A percentile compares a stretch with the other conserved stretches of the same genome.
phyloP scores from a whole-genome alignment of 2,113 vertebrate genomes.

The Periophthalmus modestus region DNA sequence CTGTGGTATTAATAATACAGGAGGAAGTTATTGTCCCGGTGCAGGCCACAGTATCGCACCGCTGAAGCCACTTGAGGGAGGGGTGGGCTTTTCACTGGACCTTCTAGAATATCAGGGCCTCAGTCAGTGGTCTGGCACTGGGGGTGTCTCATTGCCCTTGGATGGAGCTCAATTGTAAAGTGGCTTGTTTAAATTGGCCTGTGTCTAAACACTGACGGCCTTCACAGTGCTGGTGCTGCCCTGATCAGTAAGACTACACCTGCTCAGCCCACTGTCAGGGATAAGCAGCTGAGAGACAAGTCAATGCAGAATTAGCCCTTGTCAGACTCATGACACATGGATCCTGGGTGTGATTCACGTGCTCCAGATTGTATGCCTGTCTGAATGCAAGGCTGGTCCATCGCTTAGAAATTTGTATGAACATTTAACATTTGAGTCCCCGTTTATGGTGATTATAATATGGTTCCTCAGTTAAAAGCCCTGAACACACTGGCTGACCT shows the following conservation, averaged over 20 bases:
- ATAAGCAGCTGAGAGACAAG: slow-evolving; percentile 55
- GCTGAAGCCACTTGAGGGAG: slow-evolving; percentile 59
- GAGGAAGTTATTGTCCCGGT: slow-evolving; percentile 82
- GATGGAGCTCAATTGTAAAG: slow-evolving; percentile 77
- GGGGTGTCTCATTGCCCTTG: slow-evolving; percentile 64
- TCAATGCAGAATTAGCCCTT: slow-evolving; percentile 56
- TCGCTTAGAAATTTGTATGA: background rate
- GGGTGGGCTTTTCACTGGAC: slow-evolving; percentile 72
- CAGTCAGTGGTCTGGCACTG: slow-evolving; percentile 70
- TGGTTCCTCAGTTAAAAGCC: background rate
- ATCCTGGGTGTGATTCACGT: slow-evolving; percentile 65
- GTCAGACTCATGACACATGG: slow-evolving; percentile 38
- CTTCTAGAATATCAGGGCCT: slow-evolving; percentile 75
- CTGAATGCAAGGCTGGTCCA: slow-evolving; percentile 10
- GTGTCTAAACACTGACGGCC: slow-evolving; percentile 69
- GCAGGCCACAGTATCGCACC: slow-evolving; percentile 70
- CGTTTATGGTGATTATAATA: background rate
- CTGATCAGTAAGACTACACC: slow-evolving; percentile 69
- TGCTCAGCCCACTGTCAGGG: slow-evolving; percentile 63
- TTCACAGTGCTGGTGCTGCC: slow-evolving; percentile 52
- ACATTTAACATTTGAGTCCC: background rate
- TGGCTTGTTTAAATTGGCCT: slow-evolving; percentile 52
- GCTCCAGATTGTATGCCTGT: slow-evolving; percentile 69
- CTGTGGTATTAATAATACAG: slow-evolving; percentile 82
- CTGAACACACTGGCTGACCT: background rate